Evolutionary conservation across 2,797 vertebrate species (phyloP).

Genomic region (Scyliorhinus canicula): DNA sequence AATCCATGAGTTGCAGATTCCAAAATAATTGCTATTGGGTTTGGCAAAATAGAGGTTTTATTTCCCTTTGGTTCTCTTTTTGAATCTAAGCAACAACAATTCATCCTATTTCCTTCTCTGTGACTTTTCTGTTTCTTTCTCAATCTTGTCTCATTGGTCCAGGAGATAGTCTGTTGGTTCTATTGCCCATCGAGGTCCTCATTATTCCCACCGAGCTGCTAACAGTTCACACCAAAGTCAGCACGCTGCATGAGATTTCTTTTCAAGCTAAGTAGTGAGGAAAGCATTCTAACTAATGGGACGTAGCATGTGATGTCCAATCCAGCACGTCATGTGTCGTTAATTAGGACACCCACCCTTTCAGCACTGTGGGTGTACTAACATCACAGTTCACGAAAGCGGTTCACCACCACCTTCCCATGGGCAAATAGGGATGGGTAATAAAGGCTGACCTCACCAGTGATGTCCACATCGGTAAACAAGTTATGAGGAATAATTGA

Average conservation of each 20-base stretch:
- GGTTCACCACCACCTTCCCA: too few species aligned
- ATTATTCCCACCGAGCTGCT: too few species aligned
- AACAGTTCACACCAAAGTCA: not conserved
- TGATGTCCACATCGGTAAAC: not conserved
- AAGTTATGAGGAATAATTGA: not conserved
- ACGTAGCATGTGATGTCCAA: not conserved
- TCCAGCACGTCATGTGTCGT: not conserved
- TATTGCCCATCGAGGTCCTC: not conserved
- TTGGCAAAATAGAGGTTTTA: not conserved
- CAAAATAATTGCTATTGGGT: not conserved
- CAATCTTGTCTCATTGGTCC: not conserved
- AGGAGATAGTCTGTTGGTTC: not conserved
- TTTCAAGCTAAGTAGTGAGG: not conserved
- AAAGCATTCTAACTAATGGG: not conserved
- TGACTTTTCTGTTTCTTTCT: not conserved
- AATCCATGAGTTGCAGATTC: too few species aligned
- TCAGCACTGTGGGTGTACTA: too few species aligned
- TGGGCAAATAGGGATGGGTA: too few species aligned
- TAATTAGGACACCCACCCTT: not conserved
- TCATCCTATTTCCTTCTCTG: not conserved
- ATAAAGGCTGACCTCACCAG: not conserved
- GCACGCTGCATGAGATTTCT: not conserved
- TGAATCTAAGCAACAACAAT: not conserved
- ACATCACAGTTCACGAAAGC: too few species aligned
- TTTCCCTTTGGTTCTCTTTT: not conserved